Conservation (phyloP, 2,113 vertebrate species). For the Gymnocephalus cernua region DNA sequence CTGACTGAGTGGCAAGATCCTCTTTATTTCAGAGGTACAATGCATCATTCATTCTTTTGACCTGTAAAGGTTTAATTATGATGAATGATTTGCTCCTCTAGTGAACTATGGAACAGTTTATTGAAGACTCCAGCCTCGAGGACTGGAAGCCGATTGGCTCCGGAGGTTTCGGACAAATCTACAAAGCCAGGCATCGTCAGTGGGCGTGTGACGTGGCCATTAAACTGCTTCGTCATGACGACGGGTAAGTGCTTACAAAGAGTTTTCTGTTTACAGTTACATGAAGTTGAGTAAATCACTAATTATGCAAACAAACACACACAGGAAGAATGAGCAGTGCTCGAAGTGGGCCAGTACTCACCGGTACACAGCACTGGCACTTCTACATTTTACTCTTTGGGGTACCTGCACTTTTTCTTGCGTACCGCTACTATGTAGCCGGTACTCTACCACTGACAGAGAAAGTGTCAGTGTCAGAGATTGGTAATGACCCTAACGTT, state of each 20-base stretch:
- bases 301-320: not conserved
- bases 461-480: too few relatives aligned
- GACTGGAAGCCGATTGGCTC: conserved; percentile 65
- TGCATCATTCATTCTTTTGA: too few relatives aligned
- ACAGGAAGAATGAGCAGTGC: too few relatives aligned
- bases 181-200: conserved; percentile 69
- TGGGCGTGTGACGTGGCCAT: conserved; percentile 73
- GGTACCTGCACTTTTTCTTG: too few relatives aligned
- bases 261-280: not conserved
- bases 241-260: conserved; percentile 75
- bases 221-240: conserved; percentile 63
- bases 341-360: too few relatives aligned
- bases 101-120: conserved; percentile 64
- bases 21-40: too few relatives aligned
- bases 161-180: conserved; percentile 84
- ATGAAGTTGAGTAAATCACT: not conserved
- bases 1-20: too few relatives aligned
- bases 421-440: too few relatives aligned
- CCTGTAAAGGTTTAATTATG: not conserved
- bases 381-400: too few relatives aligned
- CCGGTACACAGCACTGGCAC: too few relatives aligned
- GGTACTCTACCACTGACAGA: too few relatives aligned
- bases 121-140: conserved; percentile 48
- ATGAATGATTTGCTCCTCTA: conserved; percentile 4
- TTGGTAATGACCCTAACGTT: too few relatives aligned